A percentile compares a stretch with the other conserved stretches of the same genome.
phyloP scores from a whole-genome alignment of 2,113 vertebrate genomes.

The Ictidomys tridecemlineatus region DNA sequence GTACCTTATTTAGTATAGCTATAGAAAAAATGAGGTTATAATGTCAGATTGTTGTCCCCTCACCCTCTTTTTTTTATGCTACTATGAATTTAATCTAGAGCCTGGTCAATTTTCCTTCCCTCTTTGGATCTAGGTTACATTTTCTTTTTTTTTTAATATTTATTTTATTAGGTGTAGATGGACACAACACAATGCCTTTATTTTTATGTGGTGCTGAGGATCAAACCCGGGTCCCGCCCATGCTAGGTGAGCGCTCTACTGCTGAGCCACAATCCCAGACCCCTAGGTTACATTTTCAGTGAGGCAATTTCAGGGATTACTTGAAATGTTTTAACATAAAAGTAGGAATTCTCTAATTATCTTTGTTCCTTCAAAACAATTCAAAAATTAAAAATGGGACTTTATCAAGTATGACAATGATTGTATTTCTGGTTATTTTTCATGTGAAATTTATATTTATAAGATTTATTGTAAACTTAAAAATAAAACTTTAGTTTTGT shows the following conservation, averaged over 20 bases:
- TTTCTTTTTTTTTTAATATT: background rate
- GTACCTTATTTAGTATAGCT: background rate
- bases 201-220: too few species aligned
- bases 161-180: too few species aligned
- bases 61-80: too few species aligned
- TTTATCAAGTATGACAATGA: constrained; percentile 30
- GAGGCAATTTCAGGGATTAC: constrained; percentile 25
- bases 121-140: background rate
- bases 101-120: background rate
- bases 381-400: constrained; percentile 36
- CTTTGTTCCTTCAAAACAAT: constrained; percentile 19
- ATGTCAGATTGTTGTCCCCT: background rate
- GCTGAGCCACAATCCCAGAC: too few species aligned
- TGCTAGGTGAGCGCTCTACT: too few species aligned
- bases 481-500: constrained; percentile 48
- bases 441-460: background rate
- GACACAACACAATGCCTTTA: too few species aligned
- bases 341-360: constrained; percentile 32
- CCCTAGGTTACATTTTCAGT: constrained; percentile 28
- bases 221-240: too few species aligned
- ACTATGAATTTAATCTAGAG: too few species aligned
- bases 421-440: background rate
- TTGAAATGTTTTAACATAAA: constrained; percentile 48
- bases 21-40: background rate
- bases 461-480: background rate